A percentile compares a stretch with the other conserved stretches of the same genome.
Evolutionary conservation across 2,113 vertebrate genomes (phyloP).

Genomic region (Sisor rabdophorus): DNA sequence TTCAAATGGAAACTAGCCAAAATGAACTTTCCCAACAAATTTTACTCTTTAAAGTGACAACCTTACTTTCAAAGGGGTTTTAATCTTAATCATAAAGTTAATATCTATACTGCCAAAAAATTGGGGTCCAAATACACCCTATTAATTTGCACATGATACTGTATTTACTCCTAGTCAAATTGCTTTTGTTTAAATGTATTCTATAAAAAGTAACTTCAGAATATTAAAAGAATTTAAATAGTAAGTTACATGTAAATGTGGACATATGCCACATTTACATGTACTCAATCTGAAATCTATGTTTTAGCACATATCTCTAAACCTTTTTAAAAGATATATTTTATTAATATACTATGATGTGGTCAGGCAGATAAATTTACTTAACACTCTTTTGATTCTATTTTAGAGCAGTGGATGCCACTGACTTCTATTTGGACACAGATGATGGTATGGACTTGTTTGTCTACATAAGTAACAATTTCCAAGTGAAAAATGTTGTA

Average conservation of each 20-base stretch:
- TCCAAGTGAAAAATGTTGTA: not conserved
- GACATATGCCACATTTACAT: not conserved
- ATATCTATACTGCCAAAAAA: not conserved
- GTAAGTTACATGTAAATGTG: too few species aligned
- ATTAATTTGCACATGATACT: not conserved
- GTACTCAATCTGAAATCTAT: not conserved
- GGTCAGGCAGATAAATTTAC: not conserved
- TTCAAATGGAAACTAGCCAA: too few species aligned
- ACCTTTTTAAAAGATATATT: too few species aligned
- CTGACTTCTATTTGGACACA: conserved; percentile 49
- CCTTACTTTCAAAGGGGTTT: too few species aligned
- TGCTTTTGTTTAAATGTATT: not conserved
- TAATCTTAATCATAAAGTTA: too few species aligned
- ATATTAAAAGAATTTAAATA: not conserved
- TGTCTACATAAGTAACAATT: not conserved
- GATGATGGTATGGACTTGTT: conserved; percentile 56
- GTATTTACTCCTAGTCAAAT: not conserved
- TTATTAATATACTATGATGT: not conserved
- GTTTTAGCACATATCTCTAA: not conserved
- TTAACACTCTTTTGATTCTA: conserved; percentile 34
- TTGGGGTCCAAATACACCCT: not conserved
- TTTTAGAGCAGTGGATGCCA: conserved; percentile 56
- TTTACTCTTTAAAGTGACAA: too few species aligned
- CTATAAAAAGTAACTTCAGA: not conserved
- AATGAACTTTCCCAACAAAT: too few species aligned